Evolutionary conservation across 2,888 invertebrate genomes (phyloP).

Genomic region (Venusia cambrica): DNA sequence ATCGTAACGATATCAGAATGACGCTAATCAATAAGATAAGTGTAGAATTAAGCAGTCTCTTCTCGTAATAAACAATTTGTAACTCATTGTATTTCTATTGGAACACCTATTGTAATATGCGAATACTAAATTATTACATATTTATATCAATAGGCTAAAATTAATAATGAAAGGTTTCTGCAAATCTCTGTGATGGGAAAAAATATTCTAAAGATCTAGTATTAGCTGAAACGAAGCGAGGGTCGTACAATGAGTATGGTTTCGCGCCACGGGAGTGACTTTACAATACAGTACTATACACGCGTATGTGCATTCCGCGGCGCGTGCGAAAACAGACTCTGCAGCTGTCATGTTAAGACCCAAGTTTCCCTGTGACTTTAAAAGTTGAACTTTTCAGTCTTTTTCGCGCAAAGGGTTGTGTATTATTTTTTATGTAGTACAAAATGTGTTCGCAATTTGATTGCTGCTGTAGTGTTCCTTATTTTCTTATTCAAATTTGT

Average conservation of each 20-base stretch:
- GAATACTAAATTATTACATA: conserved; percentile 68
- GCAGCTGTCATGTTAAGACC: conserved; percentile 40
- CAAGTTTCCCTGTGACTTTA: conserved; percentile 62
- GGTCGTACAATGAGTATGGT: conserved; percentile 46
- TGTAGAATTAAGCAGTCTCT: conserved; percentile 70
- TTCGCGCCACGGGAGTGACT: conserved; percentile 25
- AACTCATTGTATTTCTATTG: conserved; percentile 66
- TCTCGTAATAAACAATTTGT: conserved; percentile 67
- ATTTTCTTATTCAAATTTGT: conserved; percentile 69
- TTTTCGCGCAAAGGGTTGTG: conserved; percentile 80
- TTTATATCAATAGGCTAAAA: conserved; percentile 76
- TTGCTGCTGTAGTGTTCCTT: conserved; percentile 80
- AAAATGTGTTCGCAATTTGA: conserved; percentile 81
- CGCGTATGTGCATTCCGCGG: conserved; percentile 1
- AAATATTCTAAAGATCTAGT: conserved; percentile 77
- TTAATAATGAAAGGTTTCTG: conserved; percentile 57
- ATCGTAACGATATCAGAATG: conserved; percentile 67
- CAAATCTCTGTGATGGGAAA: conserved; percentile 77
- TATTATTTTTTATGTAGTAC: conserved; percentile 81
- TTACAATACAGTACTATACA: conserved; percentile 1
- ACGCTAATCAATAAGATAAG: conserved; percentile 68
- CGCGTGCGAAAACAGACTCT: conserved; percentile 20
- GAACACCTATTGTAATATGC: conserved; percentile 66
- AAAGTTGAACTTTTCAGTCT: conserved; percentile 79
- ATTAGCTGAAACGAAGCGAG: conserved; percentile 67